Evolutionary conservation across 2,888 invertebrate species (phyloP).

Genomic region (Sipha maydis): DNA sequence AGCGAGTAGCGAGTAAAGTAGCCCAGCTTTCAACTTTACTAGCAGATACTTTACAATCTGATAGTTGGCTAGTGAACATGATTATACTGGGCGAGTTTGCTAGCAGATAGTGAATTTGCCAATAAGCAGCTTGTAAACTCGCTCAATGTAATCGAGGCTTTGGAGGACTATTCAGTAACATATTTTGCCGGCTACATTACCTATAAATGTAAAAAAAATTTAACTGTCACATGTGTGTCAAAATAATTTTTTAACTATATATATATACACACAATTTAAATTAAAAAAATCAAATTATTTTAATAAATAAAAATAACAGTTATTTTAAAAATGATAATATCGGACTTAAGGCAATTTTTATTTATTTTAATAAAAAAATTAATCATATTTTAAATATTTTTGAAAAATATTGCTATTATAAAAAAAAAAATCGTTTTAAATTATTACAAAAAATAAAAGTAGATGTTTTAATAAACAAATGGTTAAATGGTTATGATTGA

Average conservation of each 20-base stretch:
- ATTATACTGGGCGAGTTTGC: no score
- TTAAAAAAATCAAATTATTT: constrained; percentile 20
- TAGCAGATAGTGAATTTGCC: no score
- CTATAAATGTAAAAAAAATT: no score
- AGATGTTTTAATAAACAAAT: neutral
- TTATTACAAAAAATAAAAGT: constrained; percentile 11
- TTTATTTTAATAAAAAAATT: constrained; percentile 9
- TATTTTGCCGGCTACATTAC: neutral
- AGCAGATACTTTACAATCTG: no score
- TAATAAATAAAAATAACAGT: constrained; percentile 24
- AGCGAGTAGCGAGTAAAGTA: no score
- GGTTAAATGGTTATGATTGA: constrained; percentile 4
- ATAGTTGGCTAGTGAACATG: no score
- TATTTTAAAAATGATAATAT: neutral
- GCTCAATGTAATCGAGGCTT: no score
- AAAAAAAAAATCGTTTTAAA: neutral
- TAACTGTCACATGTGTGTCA: constrained; percentile 5
- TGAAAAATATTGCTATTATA: constrained; percentile 5
- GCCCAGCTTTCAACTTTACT: no score
- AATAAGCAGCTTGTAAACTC: no score
- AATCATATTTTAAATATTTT: constrained; percentile 10
- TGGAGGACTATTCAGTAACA: neutral
- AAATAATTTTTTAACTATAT: constrained; percentile 28
- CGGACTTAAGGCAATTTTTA: neutral
- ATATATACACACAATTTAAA: constrained; percentile 30